Evolutionary conservation across 2,113 vertebrate species (phyloP).

Genomic region (Ginglymostoma cirratum): DNA sequence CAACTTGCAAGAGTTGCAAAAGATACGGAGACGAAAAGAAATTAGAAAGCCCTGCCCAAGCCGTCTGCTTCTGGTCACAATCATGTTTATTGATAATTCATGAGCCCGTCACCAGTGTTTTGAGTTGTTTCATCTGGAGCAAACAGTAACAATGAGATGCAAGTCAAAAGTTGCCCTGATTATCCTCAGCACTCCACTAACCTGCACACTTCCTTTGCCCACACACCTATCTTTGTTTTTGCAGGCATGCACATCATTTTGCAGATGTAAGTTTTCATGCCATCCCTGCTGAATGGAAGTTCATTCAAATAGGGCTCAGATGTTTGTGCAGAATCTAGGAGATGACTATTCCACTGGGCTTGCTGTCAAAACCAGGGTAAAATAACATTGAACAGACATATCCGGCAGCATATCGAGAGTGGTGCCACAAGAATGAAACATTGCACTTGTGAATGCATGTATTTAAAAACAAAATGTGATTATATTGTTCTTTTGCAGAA

Average conservation of each 20-base stretch:
- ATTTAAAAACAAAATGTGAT: background rate
- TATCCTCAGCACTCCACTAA: background rate
- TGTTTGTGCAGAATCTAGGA: conserved; percentile 2
- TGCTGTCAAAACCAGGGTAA: background rate
- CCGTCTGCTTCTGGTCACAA: conserved; percentile 51
- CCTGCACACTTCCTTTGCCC: background rate
- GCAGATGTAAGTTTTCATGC: background rate
- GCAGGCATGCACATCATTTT: background rate
- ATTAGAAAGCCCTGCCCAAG: conserved; percentile 51
- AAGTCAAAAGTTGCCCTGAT: background rate
- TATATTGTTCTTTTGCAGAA: background rate
- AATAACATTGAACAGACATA: conserved; percentile 14
- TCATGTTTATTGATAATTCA: conserved; percentile 54
- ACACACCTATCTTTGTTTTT: background rate
- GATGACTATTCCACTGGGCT: conserved; percentile 2
- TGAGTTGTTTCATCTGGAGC: conserved; percentile 41
- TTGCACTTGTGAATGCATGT: background rate
- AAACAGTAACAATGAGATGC: background rate
- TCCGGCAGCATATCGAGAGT: background rate
- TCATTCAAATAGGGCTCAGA: conserved; percentile 3
- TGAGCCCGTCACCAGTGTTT: conserved; percentile 44
- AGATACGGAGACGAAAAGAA: conserved; percentile 47
- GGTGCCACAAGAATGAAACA: background rate
- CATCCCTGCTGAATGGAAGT: background rate
- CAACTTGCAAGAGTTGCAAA: conserved; percentile 51